Conservation (phyloP, 2,797 vertebrate species). For the Sebastes nivosus region DNA sequence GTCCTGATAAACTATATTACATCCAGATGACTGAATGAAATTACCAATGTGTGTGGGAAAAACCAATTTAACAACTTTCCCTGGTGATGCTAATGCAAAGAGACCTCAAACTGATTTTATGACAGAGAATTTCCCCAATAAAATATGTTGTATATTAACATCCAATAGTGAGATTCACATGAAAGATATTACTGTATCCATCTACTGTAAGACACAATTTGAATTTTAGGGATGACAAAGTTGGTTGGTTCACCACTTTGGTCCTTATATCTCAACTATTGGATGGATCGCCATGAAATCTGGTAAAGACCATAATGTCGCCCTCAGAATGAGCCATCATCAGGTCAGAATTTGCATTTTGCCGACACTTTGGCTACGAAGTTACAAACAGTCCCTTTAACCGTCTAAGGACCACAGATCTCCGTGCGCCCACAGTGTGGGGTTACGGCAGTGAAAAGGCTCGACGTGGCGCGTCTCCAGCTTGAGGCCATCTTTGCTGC, state of each 20-base stretch:
- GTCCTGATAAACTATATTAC: slow-evolving; percentile 12
- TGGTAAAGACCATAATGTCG: not conserved
- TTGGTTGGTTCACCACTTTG: not conserved
- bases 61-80: slow-evolving; percentile 13
- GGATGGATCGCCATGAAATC: not conserved
- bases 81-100: slow-evolving; percentile 7
- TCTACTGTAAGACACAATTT: not conserved
- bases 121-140: not conserved
- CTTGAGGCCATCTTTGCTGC: slow-evolving; percentile 4
- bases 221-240: not conserved
- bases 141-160: not conserved
- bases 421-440: not conserved
- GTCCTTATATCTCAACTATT: not conserved
- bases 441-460: not conserved
- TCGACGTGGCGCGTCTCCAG: not conserved
- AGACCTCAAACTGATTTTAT: not conserved
- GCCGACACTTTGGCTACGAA: not conserved
- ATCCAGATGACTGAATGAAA: slow-evolving; percentile 32
- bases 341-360: not conserved
- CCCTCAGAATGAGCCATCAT: not conserved
- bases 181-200: not conserved
- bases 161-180: not conserved
- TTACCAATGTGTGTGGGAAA: not conserved
- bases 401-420: not conserved
- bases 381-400: not conserved